Percentiles rank a stretch among this genome's conserved stretches.
Conservation (phyloP, 2,888 invertebrate genomes). For the Rapana venosa region DNA sequence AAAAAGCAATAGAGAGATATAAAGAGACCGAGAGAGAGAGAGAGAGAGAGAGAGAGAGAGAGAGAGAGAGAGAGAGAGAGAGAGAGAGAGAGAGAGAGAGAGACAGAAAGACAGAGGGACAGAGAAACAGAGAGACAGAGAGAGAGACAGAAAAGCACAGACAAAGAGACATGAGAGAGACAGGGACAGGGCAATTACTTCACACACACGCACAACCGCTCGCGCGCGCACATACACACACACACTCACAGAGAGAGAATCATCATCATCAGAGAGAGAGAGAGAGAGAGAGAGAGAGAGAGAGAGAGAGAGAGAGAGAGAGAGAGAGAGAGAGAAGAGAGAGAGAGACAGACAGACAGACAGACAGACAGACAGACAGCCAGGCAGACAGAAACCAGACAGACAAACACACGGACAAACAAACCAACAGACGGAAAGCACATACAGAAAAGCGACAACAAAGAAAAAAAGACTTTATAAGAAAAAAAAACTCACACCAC, state of each 20-base stretch:
- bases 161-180: not conserved
- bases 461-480: too few relatives aligned
- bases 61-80: not conserved
- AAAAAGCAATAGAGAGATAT: too few relatives aligned
- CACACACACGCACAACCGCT: too few relatives aligned
- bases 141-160: not conserved
- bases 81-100: not conserved
- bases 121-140: not conserved
- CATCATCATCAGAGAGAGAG: too few relatives aligned
- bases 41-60: not conserved
- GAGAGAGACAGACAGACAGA: not conserved
- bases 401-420: not conserved
- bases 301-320: not conserved
- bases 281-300: constrained; percentile 7
- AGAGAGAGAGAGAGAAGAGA: not conserved
- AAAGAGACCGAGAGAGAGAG: too few relatives aligned
- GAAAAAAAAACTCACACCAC: too few relatives aligned
- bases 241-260: too few relatives aligned
- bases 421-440: not conserved
- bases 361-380: not conserved
- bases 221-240: too few relatives aligned
- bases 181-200: not conserved
- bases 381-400: not conserved
- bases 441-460: too few relatives aligned
- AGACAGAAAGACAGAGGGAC: not conserved